Conservation (phyloP, 2,797 vertebrate genomes). For the Sebastiscus albofasciatus region DNA sequence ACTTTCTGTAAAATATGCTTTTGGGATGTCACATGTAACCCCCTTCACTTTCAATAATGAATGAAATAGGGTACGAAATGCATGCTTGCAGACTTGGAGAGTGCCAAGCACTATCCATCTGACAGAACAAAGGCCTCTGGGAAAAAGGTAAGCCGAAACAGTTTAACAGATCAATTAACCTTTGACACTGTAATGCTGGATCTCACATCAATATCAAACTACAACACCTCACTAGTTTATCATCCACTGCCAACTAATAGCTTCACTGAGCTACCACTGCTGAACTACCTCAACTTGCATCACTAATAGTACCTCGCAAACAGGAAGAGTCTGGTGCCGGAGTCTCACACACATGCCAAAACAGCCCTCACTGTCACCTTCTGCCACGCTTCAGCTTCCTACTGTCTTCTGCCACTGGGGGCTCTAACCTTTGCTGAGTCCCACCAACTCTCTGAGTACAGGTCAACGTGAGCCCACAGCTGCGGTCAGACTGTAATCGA, state of each 20-base stretch:
- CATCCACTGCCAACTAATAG: background rate
- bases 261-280: background rate
- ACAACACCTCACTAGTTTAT: background rate
- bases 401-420: slow-evolving; percentile 3
- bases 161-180: background rate
- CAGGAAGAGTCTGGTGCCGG: background rate
- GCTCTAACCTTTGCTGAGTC: slow-evolving; percentile 25
- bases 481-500: slow-evolving; percentile 8
- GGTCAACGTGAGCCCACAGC: slow-evolving; percentile 15
- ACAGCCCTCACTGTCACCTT: background rate
- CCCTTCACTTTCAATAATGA: background rate
- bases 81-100: background rate
- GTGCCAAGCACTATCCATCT: background rate
- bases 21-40: background rate
- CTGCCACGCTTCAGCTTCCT: background rate
- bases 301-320: background rate
- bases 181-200: background rate
- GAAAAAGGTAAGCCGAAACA: background rate
- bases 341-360: background rate
- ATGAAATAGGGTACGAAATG: background rate
- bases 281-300: background rate
- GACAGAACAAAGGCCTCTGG: background rate
- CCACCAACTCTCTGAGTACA: slow-evolving; percentile 1
- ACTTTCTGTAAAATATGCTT: background rate
- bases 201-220: background rate